Base-by-base conservation (phyloP, 2,888 invertebrate genomes). In the Aspidapion aeneum region DNA sequence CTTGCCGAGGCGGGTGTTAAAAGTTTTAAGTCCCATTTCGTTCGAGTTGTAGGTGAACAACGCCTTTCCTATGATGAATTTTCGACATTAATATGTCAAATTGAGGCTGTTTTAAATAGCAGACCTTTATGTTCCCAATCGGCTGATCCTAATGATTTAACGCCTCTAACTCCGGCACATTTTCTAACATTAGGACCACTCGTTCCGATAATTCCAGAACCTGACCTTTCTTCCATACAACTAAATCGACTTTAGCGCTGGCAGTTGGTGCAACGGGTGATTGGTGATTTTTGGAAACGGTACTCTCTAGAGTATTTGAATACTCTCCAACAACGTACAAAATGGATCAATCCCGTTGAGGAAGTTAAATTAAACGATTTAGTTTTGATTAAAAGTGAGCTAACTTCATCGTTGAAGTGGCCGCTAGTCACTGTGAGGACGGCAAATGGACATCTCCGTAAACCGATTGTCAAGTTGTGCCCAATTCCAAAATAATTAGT, bases 1-100 rank as follows among this genome's bases (percentile, higher is more conserved):
- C 18, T 49, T 5, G 18, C n/a, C 49, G 58, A 58, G 58, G 58
- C 58, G 18, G 58, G 58, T 16, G 50, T 58, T 7, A 58, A 58
- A 49, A 58, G 58, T 22, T 49, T 58, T 0, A 58, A 58, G 18
- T 50, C 48, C 12, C 58, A 58, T 18, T 21, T 58, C n/a, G 50
- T 18, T n/a, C 58, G 58, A 2, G 58, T 58, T 9, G 18, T 58
- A 22, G 49, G 49, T 18, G 19, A 58, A 50, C 18, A 49, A 48
- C 48, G 12, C 1, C 49, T 48, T 17, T 7, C n/a, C 18, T 58
- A 19, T 18, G 49, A 58, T 12, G 58, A 58, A 49, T 58, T 58
- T 18, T 12, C n/a, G 7, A 58, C 58, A 19, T 7, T 58, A 16
- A 50, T 58, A 7, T 58, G 18, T 18, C 58, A 58, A 49, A 58